phyloP scores from a whole-genome alignment of 2,113 vertebrate genomes.

The Psittacara wagleri region DNA sequence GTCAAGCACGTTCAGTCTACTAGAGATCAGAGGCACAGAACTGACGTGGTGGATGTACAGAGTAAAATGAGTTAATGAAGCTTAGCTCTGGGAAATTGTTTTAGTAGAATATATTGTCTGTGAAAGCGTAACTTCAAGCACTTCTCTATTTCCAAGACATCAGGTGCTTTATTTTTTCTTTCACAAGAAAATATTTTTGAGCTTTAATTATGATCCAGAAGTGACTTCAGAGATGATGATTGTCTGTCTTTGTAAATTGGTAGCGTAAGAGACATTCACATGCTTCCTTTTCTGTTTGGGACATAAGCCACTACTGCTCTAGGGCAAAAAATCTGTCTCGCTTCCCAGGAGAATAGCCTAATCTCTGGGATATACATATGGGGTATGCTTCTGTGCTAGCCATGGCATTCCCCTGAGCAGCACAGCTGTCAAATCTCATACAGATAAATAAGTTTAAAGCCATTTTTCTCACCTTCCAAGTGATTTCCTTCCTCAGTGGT shows the following conservation, averaged over 20 bases:
- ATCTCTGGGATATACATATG: background rate
- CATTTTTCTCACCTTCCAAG: background rate
- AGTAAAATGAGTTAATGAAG: background rate
- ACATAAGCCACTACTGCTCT: background rate
- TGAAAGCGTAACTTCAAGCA: background rate
- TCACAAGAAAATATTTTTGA: background rate
- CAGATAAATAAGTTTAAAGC: background rate
- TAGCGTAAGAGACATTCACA: background rate
- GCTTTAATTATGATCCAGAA: background rate
- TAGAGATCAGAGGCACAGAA: background rate
- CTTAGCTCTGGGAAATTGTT: background rate
- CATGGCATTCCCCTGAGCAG: background rate
- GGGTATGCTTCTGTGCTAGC: background rate
- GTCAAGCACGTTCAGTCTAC: background rate
- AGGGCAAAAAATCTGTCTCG: background rate
- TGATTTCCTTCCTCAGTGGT: background rate
- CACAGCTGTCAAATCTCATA: background rate
- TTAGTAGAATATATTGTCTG: background rate
- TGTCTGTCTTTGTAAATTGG: background rate
- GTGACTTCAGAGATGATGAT: background rate
- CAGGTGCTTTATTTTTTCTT: background rate
- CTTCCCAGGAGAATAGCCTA: background rate
- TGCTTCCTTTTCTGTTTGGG: background rate
- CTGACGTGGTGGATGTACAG: background rate
- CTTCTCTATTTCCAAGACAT: background rate